Base-by-base conservation (phyloP, 2,888 invertebrate species). In the Hypomecis atomaria region DNA sequence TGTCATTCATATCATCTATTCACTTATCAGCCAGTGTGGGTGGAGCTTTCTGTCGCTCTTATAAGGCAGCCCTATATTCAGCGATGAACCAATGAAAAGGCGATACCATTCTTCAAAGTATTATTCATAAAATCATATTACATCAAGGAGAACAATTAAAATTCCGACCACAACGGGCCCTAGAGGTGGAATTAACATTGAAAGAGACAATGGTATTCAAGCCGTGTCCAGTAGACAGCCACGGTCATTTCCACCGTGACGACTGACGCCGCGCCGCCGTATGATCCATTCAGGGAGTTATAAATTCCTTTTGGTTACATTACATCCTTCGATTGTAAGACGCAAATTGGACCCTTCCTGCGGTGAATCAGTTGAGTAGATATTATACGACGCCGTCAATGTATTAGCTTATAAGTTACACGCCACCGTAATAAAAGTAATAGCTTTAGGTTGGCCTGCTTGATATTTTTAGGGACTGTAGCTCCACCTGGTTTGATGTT, bases 301-400 rank as follows among this genome's bases (percentile, higher is more conserved):
- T 85, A 84, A 86, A 86, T 86, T 87, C 85, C 84, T 83, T 83
- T 75, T 71, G 77, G 75, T 64, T 67, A 68, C 43, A 59, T 60
- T 78, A 85, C 87, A 90, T 90, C 90, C 90, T 90, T 87, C 85
- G 88, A 89, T 89, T 89, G 90, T 87, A 72, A 71, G 77, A 74
- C 70, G 78, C 78, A 82, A 85, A 88, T 86, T 85, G 85, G 78
- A 77, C 71, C 75, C 84, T 86, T 88, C 88, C 88, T 86, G 86
- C 78, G 69, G 68, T 76, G 74, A 76, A 77, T 78, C 72, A 73
- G 66, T 49, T 34, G 54, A 13, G 55, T 37, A 33, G 6, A 42
- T 33, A 47, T 33, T 10, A 23, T 23, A 23, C 23, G 23, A 23
- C 23, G 23, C 23, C 23, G 23, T 23, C 23, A 23, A 23, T 23